Evolutionary conservation across 2,888 invertebrate genomes (phyloP), one percentile per base, ranked within the genome.

Genomic region (Pristionchus entomophagus): DNA sequence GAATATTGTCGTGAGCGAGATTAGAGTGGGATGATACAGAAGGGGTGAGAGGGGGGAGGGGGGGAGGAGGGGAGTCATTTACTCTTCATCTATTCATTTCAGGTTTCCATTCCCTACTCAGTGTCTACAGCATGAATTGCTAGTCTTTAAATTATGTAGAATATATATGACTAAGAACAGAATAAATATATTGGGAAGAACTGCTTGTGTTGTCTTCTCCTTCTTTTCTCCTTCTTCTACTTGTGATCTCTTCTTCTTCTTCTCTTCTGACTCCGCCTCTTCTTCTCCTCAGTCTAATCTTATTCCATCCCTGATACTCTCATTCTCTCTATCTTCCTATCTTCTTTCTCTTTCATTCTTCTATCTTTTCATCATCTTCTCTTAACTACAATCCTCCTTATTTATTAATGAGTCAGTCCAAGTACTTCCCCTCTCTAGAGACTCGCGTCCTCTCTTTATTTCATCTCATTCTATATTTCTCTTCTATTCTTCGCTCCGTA

Each of bases 371-470:
- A 69, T 14, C 22, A 35, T 22, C 19, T 35, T 49, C 80, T 80
- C 49, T 80, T 45, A 59, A 29, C 59, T 51, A 51, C 51, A 51
- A 51, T 51, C 51, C 19, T 17, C 17, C 17, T 26, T 29, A 59
- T 59, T 59, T n/a, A 59, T n/a, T 59, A 59, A 59, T 59, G 59
- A 59, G 59, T 59, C 29, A 59, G 59, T 59, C 26, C 59, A 59
- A 59, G 29, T 69, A 65, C 81, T 78, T 83, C 77, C 65, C 84
- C 86, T 45, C 82, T 59, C 65, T 62, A 51, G 29, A 45, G 14
- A 81, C 78, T 83, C 86, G 80, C 49, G 51, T 41, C 65, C 65
- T 65, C 80, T 77, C 59, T 65, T 32, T 12, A n/a, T 49, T 35
- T 69, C 51, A 19, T 78, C 78, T n/a, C 49, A 17, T 77, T 77